phyloP scores from a whole-genome alignment of 2,888 invertebrate species.

The Caenorhabditis sp. region DNA sequence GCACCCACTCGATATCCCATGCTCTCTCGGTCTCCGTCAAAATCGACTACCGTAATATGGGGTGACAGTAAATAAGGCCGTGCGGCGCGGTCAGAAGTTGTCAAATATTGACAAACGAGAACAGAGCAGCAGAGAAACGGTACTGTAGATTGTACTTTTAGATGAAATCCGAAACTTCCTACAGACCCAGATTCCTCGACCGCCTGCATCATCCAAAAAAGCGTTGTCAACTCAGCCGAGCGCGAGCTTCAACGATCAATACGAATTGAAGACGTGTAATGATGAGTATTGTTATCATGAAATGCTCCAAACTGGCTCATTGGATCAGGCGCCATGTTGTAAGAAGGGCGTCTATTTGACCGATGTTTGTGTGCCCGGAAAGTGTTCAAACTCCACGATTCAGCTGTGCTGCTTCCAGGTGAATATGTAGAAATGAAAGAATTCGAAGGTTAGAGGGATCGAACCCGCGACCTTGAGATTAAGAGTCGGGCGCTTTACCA shows the following conservation, averaged over 20 bases:
- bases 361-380: conserved; percentile 67
- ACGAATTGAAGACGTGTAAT: background rate
- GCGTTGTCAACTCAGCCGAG: background rate
- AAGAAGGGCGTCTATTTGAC: conserved; percentile 66
- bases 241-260: background rate
- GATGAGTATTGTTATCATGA: background rate
- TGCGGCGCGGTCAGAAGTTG: background rate
- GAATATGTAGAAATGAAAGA: no score
- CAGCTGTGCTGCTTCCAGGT: conserved; percentile 70
- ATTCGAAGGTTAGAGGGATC: no score
- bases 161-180: conserved; percentile 7
- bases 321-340: conserved; percentile 62
- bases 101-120: background rate
- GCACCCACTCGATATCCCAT: background rate
- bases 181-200: conserved; percentile 53
- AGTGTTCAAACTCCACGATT: conserved; percentile 64
- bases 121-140: background rate
- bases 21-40: background rate
- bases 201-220: conserved; percentile 11
- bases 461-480: no score
- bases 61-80: background rate
- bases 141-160: conserved; percentile 13
- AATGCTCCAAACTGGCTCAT: background rate
- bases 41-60: background rate
- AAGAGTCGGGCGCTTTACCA: no score